These are phyloP conservation scores for Ptilodon capucinus DNA, from an alignment of 2,888 invertebrate species.

Conservation along the genomic window DNA sequence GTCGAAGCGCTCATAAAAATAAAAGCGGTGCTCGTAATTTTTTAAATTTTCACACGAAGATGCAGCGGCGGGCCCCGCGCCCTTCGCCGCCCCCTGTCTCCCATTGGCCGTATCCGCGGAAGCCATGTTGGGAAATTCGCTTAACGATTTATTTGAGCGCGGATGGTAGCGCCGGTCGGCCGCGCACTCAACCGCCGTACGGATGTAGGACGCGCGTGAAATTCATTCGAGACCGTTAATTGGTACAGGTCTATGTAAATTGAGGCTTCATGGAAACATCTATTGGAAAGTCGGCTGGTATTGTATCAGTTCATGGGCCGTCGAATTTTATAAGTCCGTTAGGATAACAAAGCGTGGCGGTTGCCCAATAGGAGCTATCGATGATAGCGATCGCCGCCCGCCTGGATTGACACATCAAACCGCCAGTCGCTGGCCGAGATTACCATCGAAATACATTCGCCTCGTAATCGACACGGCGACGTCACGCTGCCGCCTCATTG, in stretches of 20 bases:
- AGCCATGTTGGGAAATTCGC: slow-evolving; percentile 77
- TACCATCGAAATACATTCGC: slow-evolving; percentile 70
- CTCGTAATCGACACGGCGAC: slow-evolving; percentile 70
- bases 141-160: slow-evolving; percentile 73
- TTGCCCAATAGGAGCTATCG: slow-evolving; percentile 76
- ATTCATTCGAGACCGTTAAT: slow-evolving; percentile 46
- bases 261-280: slow-evolving; percentile 34
- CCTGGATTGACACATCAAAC: slow-evolving; percentile 79
- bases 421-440: slow-evolving; percentile 65
- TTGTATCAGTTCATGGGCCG: slow-evolving; percentile 57
- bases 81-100: slow-evolving; percentile 49
- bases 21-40: slow-evolving; percentile 56
- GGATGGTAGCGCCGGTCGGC: slow-evolving; percentile 48
- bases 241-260: slow-evolving; percentile 37
- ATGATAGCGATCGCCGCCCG: slow-evolving; percentile 68
- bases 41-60: slow-evolving; percentile 66
- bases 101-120: slow-evolving; percentile 60
- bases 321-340: slow-evolving; percentile 72
- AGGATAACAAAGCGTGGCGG: slow-evolving; percentile 76
- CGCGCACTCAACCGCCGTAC: slow-evolving; percentile 50
- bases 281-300: slow-evolving; percentile 49
- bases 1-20: slow-evolving; percentile 56
- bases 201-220: slow-evolving; percentile 50
- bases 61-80: slow-evolving; percentile 47
- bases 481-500: slow-evolving; percentile 61